These are phyloP conservation scores for Leptinotarsa rubiginosa DNA, from an alignment of 2,888 invertebrate genomes.

Conservation along the genomic window DNA sequence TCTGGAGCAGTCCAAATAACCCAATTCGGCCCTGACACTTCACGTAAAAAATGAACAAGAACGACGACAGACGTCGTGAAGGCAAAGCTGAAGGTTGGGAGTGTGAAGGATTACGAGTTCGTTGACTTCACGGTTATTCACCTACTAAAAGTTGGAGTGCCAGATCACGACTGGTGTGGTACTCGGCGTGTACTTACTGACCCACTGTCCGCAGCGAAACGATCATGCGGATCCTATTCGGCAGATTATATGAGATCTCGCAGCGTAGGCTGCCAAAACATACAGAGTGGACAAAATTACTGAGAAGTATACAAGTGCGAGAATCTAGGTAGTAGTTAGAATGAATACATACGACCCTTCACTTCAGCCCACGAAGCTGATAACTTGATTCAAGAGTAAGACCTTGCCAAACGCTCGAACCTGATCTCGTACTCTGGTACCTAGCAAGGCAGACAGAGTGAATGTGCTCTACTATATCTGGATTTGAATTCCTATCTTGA, in stretches of 20 bases:
- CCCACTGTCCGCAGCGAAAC: slow-evolving; percentile 49
- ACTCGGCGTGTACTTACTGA: slow-evolving; percentile 51
- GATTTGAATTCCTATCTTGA: too few relatives aligned
- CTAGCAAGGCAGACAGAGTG: too few relatives aligned
- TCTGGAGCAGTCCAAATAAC: background rate
- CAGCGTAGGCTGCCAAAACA: slow-evolving; percentile 15
- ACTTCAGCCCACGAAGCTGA: background rate
- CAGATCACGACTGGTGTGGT: slow-evolving; percentile 46
- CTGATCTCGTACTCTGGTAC: too few relatives aligned
- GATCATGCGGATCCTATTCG: slow-evolving; percentile 31
- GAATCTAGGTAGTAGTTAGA: too few relatives aligned
- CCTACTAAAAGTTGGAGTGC: slow-evolving; percentile 62
- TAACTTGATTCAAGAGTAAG: too few relatives aligned
- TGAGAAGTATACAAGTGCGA: too few relatives aligned
- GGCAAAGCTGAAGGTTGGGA: slow-evolving; percentile 40
- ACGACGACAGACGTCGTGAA: slow-evolving; percentile 19
- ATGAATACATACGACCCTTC: too few relatives aligned
- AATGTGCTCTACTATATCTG: too few relatives aligned
- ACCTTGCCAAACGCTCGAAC: too few relatives aligned
- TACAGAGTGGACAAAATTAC: slow-evolving; percentile 2
- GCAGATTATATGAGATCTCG: background rate
- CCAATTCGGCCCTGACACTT: background rate
- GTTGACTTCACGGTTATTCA: slow-evolving; percentile 64
- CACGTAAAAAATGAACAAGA: background rate
- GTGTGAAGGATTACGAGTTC: slow-evolving; percentile 52